Evolutionary conservation across 1,140 invertebrate genomes (phyloP).

Genomic region (Aradophagus sp.): DNA sequence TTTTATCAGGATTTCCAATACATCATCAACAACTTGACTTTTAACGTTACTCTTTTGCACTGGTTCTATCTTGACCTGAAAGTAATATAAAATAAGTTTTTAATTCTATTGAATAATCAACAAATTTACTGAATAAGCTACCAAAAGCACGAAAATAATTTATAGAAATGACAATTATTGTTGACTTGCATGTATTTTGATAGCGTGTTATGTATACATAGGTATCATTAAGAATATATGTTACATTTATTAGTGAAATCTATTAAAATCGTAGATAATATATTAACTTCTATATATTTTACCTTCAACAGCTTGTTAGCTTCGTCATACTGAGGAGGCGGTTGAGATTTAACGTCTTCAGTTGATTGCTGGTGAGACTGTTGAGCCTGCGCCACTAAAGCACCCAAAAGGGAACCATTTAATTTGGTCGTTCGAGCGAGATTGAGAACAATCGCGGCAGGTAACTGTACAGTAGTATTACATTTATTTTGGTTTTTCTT

Average conservation of each 20-base stretch:
- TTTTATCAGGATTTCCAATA: constrained; percentile 95
- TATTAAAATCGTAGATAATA: too few species aligned
- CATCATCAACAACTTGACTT: constrained; percentile 93
- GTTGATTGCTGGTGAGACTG: constrained; percentile 66
- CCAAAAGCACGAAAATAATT: too few species aligned
- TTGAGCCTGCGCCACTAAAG: constrained; percentile 71
- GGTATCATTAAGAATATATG: too few species aligned
- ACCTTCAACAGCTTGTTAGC: constrained; percentile 80
- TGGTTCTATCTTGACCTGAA: constrained; percentile 71
- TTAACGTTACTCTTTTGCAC: constrained; percentile 79
- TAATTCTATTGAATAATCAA: too few species aligned
- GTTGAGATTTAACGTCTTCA: constrained; percentile 72
- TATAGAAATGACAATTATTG: too few species aligned
- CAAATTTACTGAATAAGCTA: too few species aligned
- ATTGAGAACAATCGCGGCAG: constrained; percentile 71
- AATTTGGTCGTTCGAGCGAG: constrained; percentile 70
- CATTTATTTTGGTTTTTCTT: constrained; percentile 73
- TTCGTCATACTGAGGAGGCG: constrained; percentile 82
- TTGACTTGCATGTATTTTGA: too few species aligned
- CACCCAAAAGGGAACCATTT: constrained; percentile 69
- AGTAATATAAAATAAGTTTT: too few species aligned
- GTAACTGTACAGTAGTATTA: constrained; percentile 69
- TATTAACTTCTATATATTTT: too few species aligned
- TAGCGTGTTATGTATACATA: too few species aligned
- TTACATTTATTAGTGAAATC: too few species aligned